These are phyloP conservation scores for Esox lucius DNA, from an alignment of 2,797 vertebrate genomes.

Conservation along the genomic window DNA sequence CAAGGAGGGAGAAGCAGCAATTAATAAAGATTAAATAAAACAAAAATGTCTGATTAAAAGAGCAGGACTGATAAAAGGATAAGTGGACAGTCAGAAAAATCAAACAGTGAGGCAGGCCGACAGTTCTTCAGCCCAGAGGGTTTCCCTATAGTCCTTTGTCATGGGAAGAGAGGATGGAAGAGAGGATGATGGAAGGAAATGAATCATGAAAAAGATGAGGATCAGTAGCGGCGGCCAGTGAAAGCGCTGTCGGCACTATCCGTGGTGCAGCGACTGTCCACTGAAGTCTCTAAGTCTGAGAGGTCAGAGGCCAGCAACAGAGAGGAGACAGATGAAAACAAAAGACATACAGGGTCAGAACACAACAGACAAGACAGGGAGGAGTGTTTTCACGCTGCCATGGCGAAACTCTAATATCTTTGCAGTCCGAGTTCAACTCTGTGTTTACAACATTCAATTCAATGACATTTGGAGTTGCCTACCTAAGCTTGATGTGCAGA, in stretches of 20 bases:
- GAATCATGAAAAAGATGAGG: conserved; percentile 51
- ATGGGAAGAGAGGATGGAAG: conserved; percentile 40
- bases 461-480: too few relatives aligned
- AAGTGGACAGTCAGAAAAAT: conserved; percentile 4
- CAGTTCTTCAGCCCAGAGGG: neutral
- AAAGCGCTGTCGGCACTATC: conserved; percentile 80
- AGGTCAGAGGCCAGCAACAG: conserved; percentile 50
- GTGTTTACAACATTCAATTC: too few relatives aligned
- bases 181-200: conserved; percentile 16
- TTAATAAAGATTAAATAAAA: neutral
- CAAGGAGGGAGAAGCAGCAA: neutral
- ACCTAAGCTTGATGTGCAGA: too few relatives aligned
- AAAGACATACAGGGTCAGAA: conserved; percentile 8
- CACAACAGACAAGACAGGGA: neutral
- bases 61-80: neutral
- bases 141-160: neutral
- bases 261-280: conserved; percentile 82
- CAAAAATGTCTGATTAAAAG: neutral
- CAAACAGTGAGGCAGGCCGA: neutral
- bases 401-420: too few relatives aligned
- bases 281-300: conserved; percentile 81
- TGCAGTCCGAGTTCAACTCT: too few relatives aligned
- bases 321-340: neutral
- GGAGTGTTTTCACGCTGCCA: neutral
- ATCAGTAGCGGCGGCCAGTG: conserved; percentile 74